These are phyloP conservation scores for Nicator chloris DNA, from an alignment of 2,113 vertebrate genomes.

Conservation along the genomic window DNA sequence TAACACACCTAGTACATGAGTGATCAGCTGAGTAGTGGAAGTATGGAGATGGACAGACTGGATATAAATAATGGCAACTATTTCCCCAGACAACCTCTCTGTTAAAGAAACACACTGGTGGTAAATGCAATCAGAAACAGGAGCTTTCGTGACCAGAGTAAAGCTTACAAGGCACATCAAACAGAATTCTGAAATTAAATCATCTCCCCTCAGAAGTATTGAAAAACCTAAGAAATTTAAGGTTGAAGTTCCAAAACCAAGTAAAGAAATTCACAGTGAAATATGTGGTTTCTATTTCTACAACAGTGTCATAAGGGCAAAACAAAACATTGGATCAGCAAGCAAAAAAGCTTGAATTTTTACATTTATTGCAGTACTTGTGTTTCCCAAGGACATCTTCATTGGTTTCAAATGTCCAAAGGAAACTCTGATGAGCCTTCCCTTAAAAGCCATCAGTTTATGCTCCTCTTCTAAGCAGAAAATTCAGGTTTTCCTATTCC, in stretches of 20 bases:
- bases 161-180: not conserved
- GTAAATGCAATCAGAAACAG: not conserved
- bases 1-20: not conserved
- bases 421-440: not conserved
- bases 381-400: not conserved
- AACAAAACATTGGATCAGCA: not conserved
- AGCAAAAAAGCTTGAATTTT: not conserved
- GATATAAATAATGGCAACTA: not conserved
- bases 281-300: not conserved
- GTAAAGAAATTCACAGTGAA: not conserved
- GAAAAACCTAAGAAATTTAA: not conserved
- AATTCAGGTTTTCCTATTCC: not conserved
- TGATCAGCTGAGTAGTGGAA: not conserved
- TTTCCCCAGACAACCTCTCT: not conserved
- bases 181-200: not conserved
- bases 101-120: not conserved
- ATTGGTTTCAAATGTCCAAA: not conserved
- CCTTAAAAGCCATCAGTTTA: not conserved
- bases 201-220: not conserved
- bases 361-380: not conserved
- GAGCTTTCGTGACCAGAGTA: not conserved
- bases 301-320: not conserved
- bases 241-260: not conserved
- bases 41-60: not conserved
- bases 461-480: not conserved